phyloP scores from a whole-genome alignment of 2,888 invertebrate species.

The Candidula unifasciata region DNA sequence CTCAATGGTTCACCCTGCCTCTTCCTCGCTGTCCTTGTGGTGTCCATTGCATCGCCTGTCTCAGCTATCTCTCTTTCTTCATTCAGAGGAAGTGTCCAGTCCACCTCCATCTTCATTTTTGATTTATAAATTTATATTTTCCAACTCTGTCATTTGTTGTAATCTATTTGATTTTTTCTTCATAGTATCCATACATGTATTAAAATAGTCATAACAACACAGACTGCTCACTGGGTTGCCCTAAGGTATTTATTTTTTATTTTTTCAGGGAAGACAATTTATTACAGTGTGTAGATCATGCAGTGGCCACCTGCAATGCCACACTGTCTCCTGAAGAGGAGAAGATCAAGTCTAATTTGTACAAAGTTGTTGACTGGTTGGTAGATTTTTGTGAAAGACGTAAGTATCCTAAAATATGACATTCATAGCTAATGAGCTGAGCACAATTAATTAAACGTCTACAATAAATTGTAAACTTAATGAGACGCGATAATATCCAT shows the following conservation, averaged over 20 bases:
- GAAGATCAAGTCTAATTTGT: conserved; percentile 15
- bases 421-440: not conserved
- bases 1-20: too few species aligned
- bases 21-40: too few species aligned
- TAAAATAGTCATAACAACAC: not conserved
- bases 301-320: conserved; percentile 22
- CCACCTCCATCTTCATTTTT: too few species aligned
- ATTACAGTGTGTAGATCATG: conserved; percentile 36
- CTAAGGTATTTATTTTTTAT: not conserved
- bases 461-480: too few species aligned
- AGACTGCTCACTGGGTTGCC: not conserved
- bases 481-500: too few species aligned
- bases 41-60: too few species aligned
- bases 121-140: too few species aligned
- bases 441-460: not conserved
- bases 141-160: too few species aligned
- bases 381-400: conserved; percentile 40
- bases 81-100: too few species aligned
- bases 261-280: conserved; percentile 27
- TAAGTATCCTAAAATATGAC: not conserved
- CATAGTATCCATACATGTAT: too few species aligned
- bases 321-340: conserved; percentile 22
- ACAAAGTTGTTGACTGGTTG: conserved; percentile 41
- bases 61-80: too few species aligned
- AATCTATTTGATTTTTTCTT: too few species aligned